Base-by-base conservation (phyloP, 2,888 invertebrate species). In the Druceiella hillmani region DNA sequence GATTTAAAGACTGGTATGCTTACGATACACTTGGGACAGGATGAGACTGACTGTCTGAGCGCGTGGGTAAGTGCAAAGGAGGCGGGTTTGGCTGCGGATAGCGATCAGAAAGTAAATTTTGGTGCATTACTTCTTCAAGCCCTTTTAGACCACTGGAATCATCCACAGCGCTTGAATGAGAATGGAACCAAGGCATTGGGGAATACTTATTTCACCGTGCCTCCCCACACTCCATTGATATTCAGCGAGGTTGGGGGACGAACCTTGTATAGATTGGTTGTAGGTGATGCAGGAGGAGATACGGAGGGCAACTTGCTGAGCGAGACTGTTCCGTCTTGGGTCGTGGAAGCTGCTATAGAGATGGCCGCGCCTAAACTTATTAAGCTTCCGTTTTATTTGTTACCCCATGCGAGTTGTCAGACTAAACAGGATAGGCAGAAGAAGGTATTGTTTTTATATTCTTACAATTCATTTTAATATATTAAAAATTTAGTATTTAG, bases 31-130 rank as follows among this genome's bases (percentile, higher is more conserved):
- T 75, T 99, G 52, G 90, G 89, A 1, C 90, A 91, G 62, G 99
- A 99, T 60, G 99, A 99, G 66, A 88, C 89, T 1, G 99, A 99
- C 60, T 98, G 97, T 60, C 87, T 99, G 55, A 85, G 94, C 22
- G 97, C 99, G 1, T 99, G 99, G 99, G 93, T 99, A 3, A 94
- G 97, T 33, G 91, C 94, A 0, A 87, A 85, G 59, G 99, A 99
- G 59, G 88, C 92, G 14, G 95, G 93, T 1, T 75, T 98, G 49
- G 82, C 85, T 0, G 77, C 60, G 66, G 89, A 76, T 55, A 79
- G 64, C 36, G 93, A 93, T 57, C 86, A 87, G 49, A 92, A 82
- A 76, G 95, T 98, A 1, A 99, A 99, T 60, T 94, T 95, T 59
- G 99, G 99, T 10, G 90, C 89, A 45, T 70, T 98, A 38, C 63